phyloP scores from a whole-genome alignment of 92 coral and sea anemone species.

The Parazoanthus darwini region DNA sequence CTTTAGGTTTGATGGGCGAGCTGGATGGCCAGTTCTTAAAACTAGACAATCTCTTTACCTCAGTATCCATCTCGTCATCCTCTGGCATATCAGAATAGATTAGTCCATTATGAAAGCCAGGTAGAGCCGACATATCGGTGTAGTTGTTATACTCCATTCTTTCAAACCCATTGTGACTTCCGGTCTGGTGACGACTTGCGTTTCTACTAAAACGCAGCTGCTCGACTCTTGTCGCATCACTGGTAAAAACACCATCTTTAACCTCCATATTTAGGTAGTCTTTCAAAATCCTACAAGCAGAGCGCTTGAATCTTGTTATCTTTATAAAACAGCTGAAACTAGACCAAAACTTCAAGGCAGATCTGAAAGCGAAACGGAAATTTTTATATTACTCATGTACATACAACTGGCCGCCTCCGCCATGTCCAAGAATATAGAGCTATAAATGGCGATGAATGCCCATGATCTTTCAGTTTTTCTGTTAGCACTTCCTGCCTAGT shows the following conservation, averaged over 20 bases:
- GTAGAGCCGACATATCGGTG: neutral
- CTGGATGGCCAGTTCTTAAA: constrained; percentile 71
- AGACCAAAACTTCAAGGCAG: neutral
- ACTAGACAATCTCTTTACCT: constrained; percentile 71
- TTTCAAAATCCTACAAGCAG: neutral
- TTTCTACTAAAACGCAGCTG: neutral
- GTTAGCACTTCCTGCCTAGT: neutral
- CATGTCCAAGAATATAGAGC: neutral
- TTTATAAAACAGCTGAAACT: neutral
- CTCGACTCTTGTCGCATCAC: neutral
- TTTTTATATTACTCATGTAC: neutral
- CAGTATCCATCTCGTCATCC: constrained; percentile 78
- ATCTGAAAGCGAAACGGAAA: neutral
- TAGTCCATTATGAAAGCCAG: constrained; percentile 17
- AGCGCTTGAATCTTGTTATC: neutral
- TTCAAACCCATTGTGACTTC: neutral
- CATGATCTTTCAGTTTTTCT: constrained; percentile 23
- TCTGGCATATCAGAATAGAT: constrained; percentile 52
- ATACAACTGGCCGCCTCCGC: neutral
- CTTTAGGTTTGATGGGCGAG: constrained; percentile 67
- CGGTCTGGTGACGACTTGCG: neutral
- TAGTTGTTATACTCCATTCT: neutral
- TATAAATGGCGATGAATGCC: neutral
- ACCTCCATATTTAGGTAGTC: constrained; percentile 20
- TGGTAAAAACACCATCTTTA: neutral